These are phyloP conservation scores for Misgurnus mizolepis DNA, from an alignment of 2,113 vertebrate species.

Conservation along the genomic window DNA sequence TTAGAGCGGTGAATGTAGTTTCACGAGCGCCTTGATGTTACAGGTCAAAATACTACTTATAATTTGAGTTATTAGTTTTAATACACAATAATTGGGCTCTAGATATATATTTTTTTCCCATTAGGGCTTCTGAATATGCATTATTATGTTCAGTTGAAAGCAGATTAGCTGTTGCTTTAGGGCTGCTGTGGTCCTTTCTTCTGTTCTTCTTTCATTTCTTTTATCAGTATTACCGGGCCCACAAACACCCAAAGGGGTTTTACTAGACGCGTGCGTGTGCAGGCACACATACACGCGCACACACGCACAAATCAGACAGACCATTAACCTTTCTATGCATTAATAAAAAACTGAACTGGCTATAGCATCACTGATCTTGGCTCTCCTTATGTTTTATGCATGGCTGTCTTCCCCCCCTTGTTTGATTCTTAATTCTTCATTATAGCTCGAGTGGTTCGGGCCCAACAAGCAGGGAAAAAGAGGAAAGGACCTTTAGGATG, in stretches of 20 bases:
- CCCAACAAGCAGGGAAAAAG: conserved; percentile 29
- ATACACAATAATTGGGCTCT: conserved; percentile 24
- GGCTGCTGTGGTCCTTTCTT: conserved; percentile 18
- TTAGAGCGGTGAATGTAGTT: not conserved
- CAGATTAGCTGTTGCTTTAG: conserved; percentile 29
- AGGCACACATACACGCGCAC: conserved; percentile 8
- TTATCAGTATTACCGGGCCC: conserved; percentile 14
- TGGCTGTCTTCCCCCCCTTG: conserved; percentile 44
- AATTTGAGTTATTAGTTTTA: conserved; percentile 37
- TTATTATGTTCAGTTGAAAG: conserved; percentile 31
- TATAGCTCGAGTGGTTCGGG: conserved; percentile 57
- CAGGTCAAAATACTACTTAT: conserved; percentile 8
- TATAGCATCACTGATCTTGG: not conserved
- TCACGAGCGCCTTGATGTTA: not conserved
- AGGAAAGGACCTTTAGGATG: conserved; percentile 61
- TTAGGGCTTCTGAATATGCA: not conserved
- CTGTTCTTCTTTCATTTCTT: conserved; percentile 6
- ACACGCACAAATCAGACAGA: not conserved
- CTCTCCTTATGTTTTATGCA: conserved; percentile 3
- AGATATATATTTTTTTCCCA: conserved; percentile 23
- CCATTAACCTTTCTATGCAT: conserved; percentile 27
- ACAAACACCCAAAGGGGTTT: conserved; percentile 15
- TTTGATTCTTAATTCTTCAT: conserved; percentile 40
- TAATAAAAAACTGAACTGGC: not conserved
- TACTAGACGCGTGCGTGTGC: not conserved